These are phyloP conservation scores for Ptychoptera albimana DNA, from an alignment of 2,888 invertebrate genomes.

Conservation along the genomic window DNA sequence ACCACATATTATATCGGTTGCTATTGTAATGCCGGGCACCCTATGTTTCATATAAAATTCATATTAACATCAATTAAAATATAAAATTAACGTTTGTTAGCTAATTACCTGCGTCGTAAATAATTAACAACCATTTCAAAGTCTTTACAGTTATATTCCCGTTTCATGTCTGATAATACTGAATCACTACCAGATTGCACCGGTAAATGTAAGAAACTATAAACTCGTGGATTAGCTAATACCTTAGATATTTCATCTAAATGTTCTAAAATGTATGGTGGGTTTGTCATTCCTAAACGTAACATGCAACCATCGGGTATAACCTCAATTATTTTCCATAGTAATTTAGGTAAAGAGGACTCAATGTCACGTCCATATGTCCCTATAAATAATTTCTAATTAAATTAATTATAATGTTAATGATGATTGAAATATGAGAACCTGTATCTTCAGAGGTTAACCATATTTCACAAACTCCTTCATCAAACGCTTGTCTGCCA, in stretches of 20 bases:
- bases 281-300: conserved; percentile 95
- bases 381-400: conserved; percentile 23
- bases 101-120: conserved; percentile 47
- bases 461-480: conserved; percentile 95
- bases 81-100: neutral
- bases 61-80: neutral
- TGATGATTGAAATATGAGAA: neutral
- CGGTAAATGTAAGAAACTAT: conserved; percentile 92
- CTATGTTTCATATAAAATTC: conserved; percentile 27
- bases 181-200: conserved; percentile 96
- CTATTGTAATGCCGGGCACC: conserved; percentile 82
- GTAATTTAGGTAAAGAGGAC: conserved; percentile 66
- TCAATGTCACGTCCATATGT: conserved; percentile 94
- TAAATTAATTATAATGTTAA: neutral
- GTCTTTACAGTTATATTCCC: conserved; percentile 82
- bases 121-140: conserved; percentile 81
- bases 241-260: conserved; percentile 77
- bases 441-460: conserved; percentile 96
- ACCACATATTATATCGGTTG: conserved; percentile 96
- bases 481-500: conserved; percentile 71
- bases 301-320: conserved; percentile 52
- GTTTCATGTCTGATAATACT: conserved; percentile 87
- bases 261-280: conserved; percentile 94
- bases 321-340: conserved; percentile 64
- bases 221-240: conserved; percentile 75